Evolutionary conservation across 2,113 vertebrate species (phyloP), one percentile per base, ranked within the genome.

Genomic region (Nansenia antarctica): DNA sequence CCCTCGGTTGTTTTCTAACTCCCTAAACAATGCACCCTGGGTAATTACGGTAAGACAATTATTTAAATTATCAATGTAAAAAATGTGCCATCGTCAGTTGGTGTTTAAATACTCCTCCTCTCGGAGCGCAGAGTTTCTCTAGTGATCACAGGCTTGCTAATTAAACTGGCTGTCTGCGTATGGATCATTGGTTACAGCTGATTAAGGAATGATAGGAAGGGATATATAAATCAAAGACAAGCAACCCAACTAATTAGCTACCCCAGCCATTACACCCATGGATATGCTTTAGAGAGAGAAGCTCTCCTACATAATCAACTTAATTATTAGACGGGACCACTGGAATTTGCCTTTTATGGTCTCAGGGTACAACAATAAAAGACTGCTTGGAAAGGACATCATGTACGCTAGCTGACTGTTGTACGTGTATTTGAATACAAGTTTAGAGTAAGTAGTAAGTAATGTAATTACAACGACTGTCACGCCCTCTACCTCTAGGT

Each of bases 221-320:
- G 80, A 82, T 82, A 69, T 80, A 85, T 89, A 86, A 88, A 91
- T 91, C 90, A 91, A 87, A 86, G 85, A 89, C 80, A 85, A 85
- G 76, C 85, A 90, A 86, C 80, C 79, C 76, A 65, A 79, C 80
- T 89, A 91, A 93, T 92, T 88, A 89, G 85, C 78, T 80, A 70
- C 77, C 82, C 73, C 74, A 77, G 81, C 65, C 72, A 76, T 86
- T 90, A 86, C 72, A 86, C 79, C 72, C 82, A 83, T 80, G 81
- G 47, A 85, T 77, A 83, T 87, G 68, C 9, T 72, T 82, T 70
- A 76, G 78, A 83, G 79, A 83, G 74, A 74, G 49, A 86, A 47
- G 14, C 66, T 82, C 71, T 82, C 80, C 85, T 83, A 75, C 78
- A 80, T 80, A 80, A 80, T 86, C 77, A 77, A 54, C 65, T 76